Conservation (phyloP, 2,797 vertebrate genomes). For the Echiichthys vipera region DNA sequence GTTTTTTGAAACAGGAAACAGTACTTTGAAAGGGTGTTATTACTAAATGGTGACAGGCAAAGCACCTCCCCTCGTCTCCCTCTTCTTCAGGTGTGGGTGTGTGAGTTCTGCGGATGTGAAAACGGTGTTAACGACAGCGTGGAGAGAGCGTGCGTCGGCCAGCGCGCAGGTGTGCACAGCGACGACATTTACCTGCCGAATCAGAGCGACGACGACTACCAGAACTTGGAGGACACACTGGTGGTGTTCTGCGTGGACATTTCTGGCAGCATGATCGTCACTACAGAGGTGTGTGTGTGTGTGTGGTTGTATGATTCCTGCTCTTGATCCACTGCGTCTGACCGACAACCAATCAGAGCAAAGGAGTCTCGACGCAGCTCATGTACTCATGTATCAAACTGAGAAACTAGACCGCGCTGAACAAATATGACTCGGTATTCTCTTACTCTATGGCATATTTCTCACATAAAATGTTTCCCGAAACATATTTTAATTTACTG, state of each 20-base stretch:
- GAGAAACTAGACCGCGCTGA: no score
- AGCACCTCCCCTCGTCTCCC: background rate
- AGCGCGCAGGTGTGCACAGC: conserved; percentile 21
- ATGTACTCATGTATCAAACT: no score
- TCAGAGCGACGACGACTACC: conserved; percentile 73
- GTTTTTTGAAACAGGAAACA: no score
- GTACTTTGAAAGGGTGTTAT: no score
- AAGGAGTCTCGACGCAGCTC: no score
- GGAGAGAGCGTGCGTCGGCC: conserved; percentile 14
- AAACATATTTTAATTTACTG: no score
- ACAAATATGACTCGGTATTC: no score
- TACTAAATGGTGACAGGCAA: no score
- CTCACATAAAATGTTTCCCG: no score
- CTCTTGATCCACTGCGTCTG: no score
- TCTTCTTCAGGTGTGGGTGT: conserved; percentile 78
- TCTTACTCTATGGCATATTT: no score
- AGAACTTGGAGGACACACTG: conserved; percentile 81
- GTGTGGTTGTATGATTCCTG: conserved; percentile 1
- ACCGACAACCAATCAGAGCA: no score
- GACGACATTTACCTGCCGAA: conserved; percentile 77
- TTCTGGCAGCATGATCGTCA: conserved; percentile 88
- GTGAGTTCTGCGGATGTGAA: conserved; percentile 83
- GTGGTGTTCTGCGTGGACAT: conserved; percentile 87
- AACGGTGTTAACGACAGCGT: conserved; percentile 39
- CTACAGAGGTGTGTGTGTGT: conserved; percentile 76